phyloP scores from a whole-genome alignment of 1,140 invertebrate genomes.

The Aphelenchoides besseyi region DNA sequence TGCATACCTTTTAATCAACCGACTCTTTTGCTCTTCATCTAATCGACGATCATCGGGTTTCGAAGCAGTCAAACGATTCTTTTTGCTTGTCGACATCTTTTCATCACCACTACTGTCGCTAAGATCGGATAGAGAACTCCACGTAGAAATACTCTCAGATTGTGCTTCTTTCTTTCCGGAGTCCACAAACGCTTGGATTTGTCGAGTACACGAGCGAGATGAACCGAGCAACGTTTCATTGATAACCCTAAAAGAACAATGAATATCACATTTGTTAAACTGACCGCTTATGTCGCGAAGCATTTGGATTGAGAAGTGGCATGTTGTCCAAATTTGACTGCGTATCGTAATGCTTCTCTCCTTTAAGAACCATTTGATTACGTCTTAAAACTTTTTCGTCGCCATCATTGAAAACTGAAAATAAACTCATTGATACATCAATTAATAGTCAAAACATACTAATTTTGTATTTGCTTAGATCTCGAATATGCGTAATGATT shows the following conservation, averaged over 20 bases:
- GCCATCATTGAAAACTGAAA: slow-evolving; percentile 91
- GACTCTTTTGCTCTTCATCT: too few species aligned
- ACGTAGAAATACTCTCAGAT: not conserved
- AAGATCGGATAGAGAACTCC: not conserved
- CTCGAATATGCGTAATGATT: slow-evolving; percentile 89
- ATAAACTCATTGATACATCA: slow-evolving; percentile 17
- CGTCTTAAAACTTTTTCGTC: slow-evolving; percentile 90
- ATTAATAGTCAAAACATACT: slow-evolving; percentile 68
- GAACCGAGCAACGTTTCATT: not conserved
- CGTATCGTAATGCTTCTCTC: slow-evolving; percentile 93
- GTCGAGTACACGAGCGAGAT: not conserved
- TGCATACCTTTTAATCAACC: too few species aligned
- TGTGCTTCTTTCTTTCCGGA: not conserved
- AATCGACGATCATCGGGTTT: too few species aligned
- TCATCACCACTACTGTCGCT: too few species aligned
- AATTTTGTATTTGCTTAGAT: slow-evolving; percentile 94
- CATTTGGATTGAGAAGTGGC: slow-evolving; percentile 81
- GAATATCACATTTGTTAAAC: not conserved
- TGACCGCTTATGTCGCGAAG: not conserved
- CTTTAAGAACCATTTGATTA: slow-evolving; percentile 90
- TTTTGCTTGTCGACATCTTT: too few species aligned
- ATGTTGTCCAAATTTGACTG: slow-evolving; percentile 86
- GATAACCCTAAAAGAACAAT: not conserved
- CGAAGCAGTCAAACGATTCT: too few species aligned
- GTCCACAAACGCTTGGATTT: not conserved